phyloP scores from a whole-genome alignment of 2,113 vertebrate genomes.

The Gallinago undulata region DNA sequence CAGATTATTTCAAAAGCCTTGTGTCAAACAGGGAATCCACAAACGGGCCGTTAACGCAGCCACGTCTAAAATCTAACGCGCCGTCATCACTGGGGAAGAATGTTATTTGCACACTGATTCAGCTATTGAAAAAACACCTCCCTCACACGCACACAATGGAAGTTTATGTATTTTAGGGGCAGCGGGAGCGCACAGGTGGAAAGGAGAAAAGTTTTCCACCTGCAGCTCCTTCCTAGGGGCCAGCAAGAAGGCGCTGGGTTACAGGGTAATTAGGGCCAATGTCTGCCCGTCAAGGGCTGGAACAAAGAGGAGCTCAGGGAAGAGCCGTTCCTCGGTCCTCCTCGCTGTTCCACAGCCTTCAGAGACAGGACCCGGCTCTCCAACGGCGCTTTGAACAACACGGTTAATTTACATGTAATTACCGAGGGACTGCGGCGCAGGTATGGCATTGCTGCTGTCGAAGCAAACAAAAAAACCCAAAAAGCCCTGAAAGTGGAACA shows the following conservation, averaged over 20 bases:
- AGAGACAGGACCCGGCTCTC: fast-evolving
- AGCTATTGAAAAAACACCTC: background rate
- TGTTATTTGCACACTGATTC: constrained; percentile 32
- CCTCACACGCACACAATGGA: background rate
- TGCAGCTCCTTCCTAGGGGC: background rate
- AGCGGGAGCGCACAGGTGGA: background rate
- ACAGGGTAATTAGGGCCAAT: fast-evolving
- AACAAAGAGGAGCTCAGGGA: background rate
- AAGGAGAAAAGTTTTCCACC: background rate
- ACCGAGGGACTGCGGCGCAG: background rate
- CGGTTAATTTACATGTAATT: background rate
- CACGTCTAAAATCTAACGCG: fast-evolving
- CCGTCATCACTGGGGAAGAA: background rate
- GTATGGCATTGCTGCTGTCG: background rate
- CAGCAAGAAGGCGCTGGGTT: background rate
- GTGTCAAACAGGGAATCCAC: background rate
- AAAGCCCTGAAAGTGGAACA: background rate
- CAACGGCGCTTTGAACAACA: background rate
- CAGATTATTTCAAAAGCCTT: background rate
- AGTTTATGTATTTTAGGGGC: background rate
- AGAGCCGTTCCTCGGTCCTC: background rate
- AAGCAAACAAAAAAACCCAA: background rate
- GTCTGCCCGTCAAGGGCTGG: background rate
- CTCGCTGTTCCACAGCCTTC: background rate
- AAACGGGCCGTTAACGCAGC: background rate